Conservation (phyloP, 2,113 vertebrate genomes). For the Nesogale talazaci region DNA sequence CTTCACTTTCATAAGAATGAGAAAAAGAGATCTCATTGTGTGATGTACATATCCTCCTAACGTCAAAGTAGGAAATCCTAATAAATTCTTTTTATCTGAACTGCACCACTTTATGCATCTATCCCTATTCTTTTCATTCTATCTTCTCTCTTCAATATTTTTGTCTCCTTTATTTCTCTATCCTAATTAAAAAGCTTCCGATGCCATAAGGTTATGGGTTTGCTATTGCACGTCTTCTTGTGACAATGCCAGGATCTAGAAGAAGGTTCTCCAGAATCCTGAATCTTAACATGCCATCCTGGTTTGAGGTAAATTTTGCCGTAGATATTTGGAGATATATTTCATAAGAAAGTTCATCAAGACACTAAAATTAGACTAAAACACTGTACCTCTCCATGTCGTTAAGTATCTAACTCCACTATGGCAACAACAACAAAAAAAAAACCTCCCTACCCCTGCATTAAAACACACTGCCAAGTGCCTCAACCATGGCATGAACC, state of each 20-base stretch:
- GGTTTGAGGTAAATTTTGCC: constrained; percentile 5
- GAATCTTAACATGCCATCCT: neutral
- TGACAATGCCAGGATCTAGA: neutral
- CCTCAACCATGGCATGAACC: neutral
- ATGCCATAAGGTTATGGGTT: constrained; percentile 25
- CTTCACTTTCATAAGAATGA: constrained; percentile 72
- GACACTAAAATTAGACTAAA: constrained; percentile 33
- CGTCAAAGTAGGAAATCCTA: constrained; percentile 58
- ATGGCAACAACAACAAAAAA: constrained; percentile 11
- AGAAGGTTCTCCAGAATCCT: neutral
- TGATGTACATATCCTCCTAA: constrained; percentile 65
- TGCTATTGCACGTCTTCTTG: constrained; percentile 1
- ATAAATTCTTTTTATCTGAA: constrained; percentile 35
- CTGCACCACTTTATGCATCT: neutral
- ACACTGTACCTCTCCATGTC: constrained; percentile 41
- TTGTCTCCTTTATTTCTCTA: constrained; percentile 43
- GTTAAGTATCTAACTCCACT: constrained; percentile 4
- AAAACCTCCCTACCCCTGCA: neutral
- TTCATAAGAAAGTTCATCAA: constrained; percentile 26
- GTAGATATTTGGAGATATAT: neutral
- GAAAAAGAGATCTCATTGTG: constrained; percentile 30
- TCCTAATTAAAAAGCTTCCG: constrained; percentile 60
- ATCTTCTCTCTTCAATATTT: neutral
- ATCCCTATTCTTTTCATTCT: neutral
- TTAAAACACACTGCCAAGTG: neutral